A percentile compares a stretch with the other conserved stretches of the same genome.
Conservation (phyloP, 2,113 vertebrate species). For the Petaurus breviceps region DNA sequence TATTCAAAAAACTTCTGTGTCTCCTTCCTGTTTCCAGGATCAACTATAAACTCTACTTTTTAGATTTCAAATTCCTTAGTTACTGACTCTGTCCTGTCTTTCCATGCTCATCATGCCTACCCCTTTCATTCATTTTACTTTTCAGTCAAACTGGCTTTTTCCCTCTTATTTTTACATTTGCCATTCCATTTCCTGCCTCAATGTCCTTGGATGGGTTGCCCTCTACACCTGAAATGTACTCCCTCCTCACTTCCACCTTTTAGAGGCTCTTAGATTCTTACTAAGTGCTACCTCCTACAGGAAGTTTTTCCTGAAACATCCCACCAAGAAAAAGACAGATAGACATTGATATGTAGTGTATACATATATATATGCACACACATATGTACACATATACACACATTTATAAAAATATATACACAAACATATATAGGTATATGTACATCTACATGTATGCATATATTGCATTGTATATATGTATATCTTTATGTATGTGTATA, state of each 20-base stretch:
- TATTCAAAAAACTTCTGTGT: background rate
- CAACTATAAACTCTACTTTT: background rate
- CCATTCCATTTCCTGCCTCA: background rate
- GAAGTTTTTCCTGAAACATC: background rate
- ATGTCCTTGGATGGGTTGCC: background rate
- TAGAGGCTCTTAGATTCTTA: too few species aligned
- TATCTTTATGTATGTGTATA: too few species aligned
- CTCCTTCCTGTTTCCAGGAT: background rate
- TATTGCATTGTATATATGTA: too few species aligned
- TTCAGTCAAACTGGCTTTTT: background rate
- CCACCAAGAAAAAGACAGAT: too few species aligned
- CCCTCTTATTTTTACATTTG: background rate
- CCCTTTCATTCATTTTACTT: background rate
- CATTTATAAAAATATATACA: too few species aligned
- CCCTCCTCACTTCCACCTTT: background rate
- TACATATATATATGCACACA: too few species aligned
- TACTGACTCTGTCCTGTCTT: background rate
- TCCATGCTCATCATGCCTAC: background rate
- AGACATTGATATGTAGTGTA: too few species aligned
- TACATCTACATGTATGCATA: too few species aligned
- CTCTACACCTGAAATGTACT: background rate
- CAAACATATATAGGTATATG: too few species aligned
- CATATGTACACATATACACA: too few species aligned
- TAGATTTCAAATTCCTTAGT: background rate
- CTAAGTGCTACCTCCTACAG: too few species aligned